Base-by-base conservation (phyloP, 2,888 invertebrate species). In the Xestia sexstrigata region DNA sequence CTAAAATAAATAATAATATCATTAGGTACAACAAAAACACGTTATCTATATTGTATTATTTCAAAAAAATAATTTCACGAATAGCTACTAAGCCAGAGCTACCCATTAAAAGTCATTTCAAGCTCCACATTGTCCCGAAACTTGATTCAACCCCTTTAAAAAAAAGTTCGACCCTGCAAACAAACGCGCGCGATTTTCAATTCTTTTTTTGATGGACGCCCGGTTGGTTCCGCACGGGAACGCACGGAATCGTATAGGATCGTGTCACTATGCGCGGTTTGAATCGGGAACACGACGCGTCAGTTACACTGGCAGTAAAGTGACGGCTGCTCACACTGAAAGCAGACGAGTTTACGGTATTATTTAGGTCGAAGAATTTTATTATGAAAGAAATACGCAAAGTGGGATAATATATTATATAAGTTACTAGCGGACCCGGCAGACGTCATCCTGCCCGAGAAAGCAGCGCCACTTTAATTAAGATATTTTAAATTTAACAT, bases 181-280 rank as follows among this genome's bases (percentile, higher is more conserved):
- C 45, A 79, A 79, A 71, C 60, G 60, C 23, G 26, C 26, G 7
- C 23, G 42, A 35, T 49, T 74, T 65, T 52, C 35, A 35, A 70
- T 60, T 79, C 47, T 15, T 55, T 72, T n/a, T 71, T 79, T 79
- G 47, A 47, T 69, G 11, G 1, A 30, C 23, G 71, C 65, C 69
- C 68, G 60, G 60, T 6, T 60, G 65, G 47, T 45, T 79, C 60
- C 58, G 70, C 52, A 68, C 47, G 52, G 17, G 39, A 47, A 42
- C 65, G n/a, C 52, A 17, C n/a, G n/a, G 70, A 35, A 26, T 58
- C 23, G 67, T 66, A 55, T 17, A 30, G n/a, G 26, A 67, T 52
- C 67, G 70, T 52, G 83, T 70, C 65, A 35, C 78, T 55, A 60
- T 39, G 66, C 78, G 82, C 52, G 83, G 68, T 23, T 73, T 42